A percentile compares a stretch with the other conserved stretches of the same genome.
phyloP scores from a whole-genome alignment of 2,797 vertebrate species.

The Tenualosa ilisha region DNA sequence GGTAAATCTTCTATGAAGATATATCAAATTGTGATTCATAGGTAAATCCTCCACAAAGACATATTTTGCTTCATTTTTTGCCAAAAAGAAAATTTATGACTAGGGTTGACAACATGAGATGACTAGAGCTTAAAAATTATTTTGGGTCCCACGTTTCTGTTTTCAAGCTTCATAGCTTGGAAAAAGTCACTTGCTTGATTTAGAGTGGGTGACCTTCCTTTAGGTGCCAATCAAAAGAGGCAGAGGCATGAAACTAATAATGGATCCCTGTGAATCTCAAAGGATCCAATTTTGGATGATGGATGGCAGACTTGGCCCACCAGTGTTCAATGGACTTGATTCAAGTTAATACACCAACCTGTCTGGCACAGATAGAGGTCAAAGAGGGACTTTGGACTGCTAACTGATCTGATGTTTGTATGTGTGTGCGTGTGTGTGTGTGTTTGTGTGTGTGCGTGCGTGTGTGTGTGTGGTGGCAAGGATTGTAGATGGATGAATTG shows the following conservation, averaged over 20 bases:
- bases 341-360: slow-evolving; percentile 46
- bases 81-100: not conserved
- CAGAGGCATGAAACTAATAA: slow-evolving; percentile 12
- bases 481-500: not conserved
- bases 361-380: slow-evolving; percentile 25
- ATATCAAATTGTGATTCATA: no score
- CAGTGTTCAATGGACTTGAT: not conserved
- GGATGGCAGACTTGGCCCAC: not conserved
- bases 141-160: slow-evolving; percentile 11
- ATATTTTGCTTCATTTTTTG: no score
- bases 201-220: slow-evolving; percentile 41
- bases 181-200: slow-evolving; percentile 28
- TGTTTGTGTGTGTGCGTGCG: no score
- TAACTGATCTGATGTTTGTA: slow-evolving; percentile 24
- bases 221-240: slow-evolving; percentile 24
- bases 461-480: no score
- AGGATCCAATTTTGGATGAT: not conserved
- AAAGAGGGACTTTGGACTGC: slow-evolving; percentile 45
- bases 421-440: no score
- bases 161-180: not conserved
- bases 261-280: slow-evolving; percentile 20
- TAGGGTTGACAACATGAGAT: not conserved
- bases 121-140: not conserved
- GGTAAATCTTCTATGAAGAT: no score
- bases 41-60: no score